Evolutionary conservation across 1,140 invertebrate genomes (phyloP), one percentile per base, ranked within the genome.

Genomic region (Leptinotarsa texana): DNA sequence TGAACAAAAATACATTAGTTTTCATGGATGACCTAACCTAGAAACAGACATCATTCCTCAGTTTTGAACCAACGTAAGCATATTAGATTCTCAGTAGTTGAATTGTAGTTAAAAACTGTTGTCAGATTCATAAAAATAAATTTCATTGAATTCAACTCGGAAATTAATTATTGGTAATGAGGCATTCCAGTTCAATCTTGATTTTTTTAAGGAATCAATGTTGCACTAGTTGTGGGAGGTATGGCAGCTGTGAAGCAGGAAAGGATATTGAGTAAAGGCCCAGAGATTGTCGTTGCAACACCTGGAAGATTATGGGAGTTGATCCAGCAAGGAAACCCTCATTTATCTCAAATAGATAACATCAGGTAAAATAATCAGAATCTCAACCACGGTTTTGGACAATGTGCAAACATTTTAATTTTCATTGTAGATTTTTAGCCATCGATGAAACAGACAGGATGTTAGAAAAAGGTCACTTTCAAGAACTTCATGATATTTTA

Each of bases 401-500:
- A 77, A 66, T 69, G 66, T 70, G 67, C 57, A 65, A 42, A 42
- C 33, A 42, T 42, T 42, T 42, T 5, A 17, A 5, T 57, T 57
- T 57, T 22, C 5, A 24, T 78, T 84, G 86, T 73, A 92, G 92
- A 76, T 96, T 92, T 85, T 86, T 99, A 73, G 97, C 96, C 0
- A 95, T 99, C 75, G 98, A 99, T 86, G 98, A 99, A 89, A 98
- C 98, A 0, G 98, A 99, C 86, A 89, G 98, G 79, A 99, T 99
- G 97, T 87, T 99, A 18, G 98, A 99, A 83, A 93, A 92, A 78
- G 96, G 96, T 18, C 98, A 99, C 86, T 99, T 99, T 87, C 90
- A 95, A 81, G 98, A 99, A 86, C 84, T 99, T 3, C 89, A 93
- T 48, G 89, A 92, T 48, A 86, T 99, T 15, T 83, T 99, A 1